Evolutionary conservation across 2,888 invertebrate species (phyloP), one percentile per base, ranked within the genome.

Genomic region (Ectemnius lituratus): DNA sequence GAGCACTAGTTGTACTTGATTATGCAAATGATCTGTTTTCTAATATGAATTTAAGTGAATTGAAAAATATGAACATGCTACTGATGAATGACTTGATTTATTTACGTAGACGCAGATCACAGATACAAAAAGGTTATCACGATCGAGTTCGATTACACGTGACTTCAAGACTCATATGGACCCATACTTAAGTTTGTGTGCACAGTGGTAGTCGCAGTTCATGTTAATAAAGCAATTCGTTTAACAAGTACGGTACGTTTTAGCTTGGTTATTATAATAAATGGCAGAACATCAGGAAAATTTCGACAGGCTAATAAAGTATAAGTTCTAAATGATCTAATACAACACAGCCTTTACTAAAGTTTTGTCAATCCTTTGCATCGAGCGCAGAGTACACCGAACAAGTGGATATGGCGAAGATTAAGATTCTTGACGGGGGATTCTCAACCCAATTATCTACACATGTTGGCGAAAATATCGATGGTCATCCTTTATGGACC

Each of bases 401-500:
- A n/a, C 16, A 14, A n/a, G 13, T n/a, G 20, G 63, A 28, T 18
- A 73, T 64, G 68, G n/a, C 14, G 18, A 16, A 75, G 4, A 65
- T 85, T n/a, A 86, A 84, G 64, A 88, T 94, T n/a, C 79, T 94
- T 58, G 94, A 94, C 81, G 97, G 97, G 0, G 97, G 97, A 3
- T 96, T 97, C 90, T 95, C 96, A 13, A 95, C 96, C 8, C 97
- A 97, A 90, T 92, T 97, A 81, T 94, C 94, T 2, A 94, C 94
- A 63, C 95, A 96, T 89, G 95, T 96, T 20, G 94, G 94, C 0
- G 93, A 94, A 80, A 93, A 94, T 68, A 95, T 97, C 71, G 96
- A 97, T 88, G 95, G 95, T 0, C 97, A 98, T 90, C 97, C 97
- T 0, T 91, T 98, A 46, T 98, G 97, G 98, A 97, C 96, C 86